A percentile compares a stretch with the other conserved stretches of the same genome.
Evolutionary conservation across 1,140 invertebrate species (phyloP).

Genomic region (Pristionchus pacificus): DNA sequence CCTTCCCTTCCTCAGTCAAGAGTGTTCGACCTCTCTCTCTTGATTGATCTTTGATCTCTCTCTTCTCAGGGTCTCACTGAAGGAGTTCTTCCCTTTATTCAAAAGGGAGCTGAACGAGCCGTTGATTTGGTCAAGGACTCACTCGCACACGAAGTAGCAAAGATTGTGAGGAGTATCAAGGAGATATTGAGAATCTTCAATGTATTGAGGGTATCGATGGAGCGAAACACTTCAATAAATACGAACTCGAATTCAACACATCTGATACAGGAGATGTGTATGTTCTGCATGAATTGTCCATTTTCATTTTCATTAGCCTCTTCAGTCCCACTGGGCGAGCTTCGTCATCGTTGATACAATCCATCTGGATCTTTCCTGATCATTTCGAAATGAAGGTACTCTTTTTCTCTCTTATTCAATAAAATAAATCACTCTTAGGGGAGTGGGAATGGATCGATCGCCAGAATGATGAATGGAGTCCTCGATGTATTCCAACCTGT

Average conservation of each 20-base stretch:
- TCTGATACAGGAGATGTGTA: too few relatives aligned
- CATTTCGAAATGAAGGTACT: not conserved
- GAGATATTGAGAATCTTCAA: too few relatives aligned
- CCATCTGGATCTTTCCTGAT: not conserved
- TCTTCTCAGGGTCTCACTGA: not conserved
- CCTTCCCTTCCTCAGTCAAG: too few relatives aligned
- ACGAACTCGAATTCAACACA: too few relatives aligned
- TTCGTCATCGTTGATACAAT: not conserved
- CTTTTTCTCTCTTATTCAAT: not conserved
- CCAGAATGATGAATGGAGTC: not conserved
- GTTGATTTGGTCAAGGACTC: not conserved
- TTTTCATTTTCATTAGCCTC: too few relatives aligned
- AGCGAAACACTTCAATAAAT: too few relatives aligned
- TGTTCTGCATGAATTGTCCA: too few relatives aligned
- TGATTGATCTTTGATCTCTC: too few relatives aligned
- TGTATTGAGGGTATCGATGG: too few relatives aligned
- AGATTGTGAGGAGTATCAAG: not conserved
- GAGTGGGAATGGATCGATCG: not conserved
- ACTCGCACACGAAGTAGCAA: not conserved
- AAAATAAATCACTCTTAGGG: not conserved
- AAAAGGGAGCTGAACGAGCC: not conserved
- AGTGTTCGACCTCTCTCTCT: too few relatives aligned
- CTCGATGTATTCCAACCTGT: not conserved
- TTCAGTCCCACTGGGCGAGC: not conserved
- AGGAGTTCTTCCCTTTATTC: not conserved